Evolutionary conservation across 2,797 vertebrate genomes (phyloP), one percentile per base, ranked within the genome.

Genomic region (Lepilemur septentrionalis): DNA sequence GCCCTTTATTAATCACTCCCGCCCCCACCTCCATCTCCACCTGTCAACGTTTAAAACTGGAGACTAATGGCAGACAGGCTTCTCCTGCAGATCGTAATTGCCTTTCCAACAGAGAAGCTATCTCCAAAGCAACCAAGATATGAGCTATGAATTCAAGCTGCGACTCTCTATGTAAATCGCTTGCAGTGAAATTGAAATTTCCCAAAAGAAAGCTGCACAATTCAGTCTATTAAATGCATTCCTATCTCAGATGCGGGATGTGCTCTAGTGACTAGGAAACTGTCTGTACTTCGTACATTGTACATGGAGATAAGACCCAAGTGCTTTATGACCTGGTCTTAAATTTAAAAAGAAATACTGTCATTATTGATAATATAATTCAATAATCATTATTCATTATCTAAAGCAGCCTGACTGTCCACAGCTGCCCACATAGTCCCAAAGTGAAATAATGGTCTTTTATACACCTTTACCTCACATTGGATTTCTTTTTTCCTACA

Each of bases 21-120:
- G 0, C 96, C 94, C 96, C 95, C 79, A 89, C 75, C 83, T 83
- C 67, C 79, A 89, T 93, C 94, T 93, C 94, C 96, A 97, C 96
- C 94, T 97, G 96, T 97, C 96, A 98, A 52, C 57, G 0, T 95
- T 95, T 89, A 97, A 97, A 98, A 84, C 96, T 91, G 70, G 81
- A 95, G 96, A 94, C 93, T 93, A 95, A 97, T 96, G 93, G 96
- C 83, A 93, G 92, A 63, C 96, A 95, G 95, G 20, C 82, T 93
- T 97, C 96, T 96, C 90, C 96, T 69, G 94, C 75, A 89, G 96
- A 82, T 87, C 0, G 3, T 97, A 97, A 98, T 97, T 97, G 95
- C 97, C 79, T 97, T 96, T 97, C 97, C 97, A 95, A 81, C 96
- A 95, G 97, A 97, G 96, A 97, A 80, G 91, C 96, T 82, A 97